phyloP scores from a whole-genome alignment of 1,140 invertebrate genomes.

The Pseudomyrmex concolor region DNA sequence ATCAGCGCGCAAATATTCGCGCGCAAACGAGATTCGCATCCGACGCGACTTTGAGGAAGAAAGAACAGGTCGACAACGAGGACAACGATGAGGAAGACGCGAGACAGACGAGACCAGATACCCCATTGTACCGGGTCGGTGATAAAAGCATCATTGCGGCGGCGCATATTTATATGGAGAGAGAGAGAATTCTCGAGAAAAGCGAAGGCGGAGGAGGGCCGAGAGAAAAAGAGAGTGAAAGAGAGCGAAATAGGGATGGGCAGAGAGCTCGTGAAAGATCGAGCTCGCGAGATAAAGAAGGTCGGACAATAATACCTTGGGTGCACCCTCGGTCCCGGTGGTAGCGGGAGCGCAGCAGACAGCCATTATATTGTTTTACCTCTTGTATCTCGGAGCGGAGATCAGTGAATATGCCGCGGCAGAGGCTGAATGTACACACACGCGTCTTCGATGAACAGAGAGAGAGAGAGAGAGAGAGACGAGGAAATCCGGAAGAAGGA shows the following conservation, averaged over 20 bases:
- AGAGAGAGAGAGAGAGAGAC: neutral
- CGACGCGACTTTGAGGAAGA: slow-evolving; percentile 16
- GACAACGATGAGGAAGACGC: slow-evolving; percentile 13
- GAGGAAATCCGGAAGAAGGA: slow-evolving; percentile 27
- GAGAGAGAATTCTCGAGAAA: slow-evolving; percentile 63
- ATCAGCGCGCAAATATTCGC: too few species aligned
- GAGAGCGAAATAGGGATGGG: slow-evolving; percentile 3
- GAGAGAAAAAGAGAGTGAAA: neutral
- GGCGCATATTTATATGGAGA: slow-evolving; percentile 55
- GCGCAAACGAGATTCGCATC: neutral
- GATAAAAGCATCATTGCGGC: slow-evolving; percentile 76
- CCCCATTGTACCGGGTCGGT: slow-evolving; percentile 73
- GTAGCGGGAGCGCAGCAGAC: slow-evolving; percentile 58
- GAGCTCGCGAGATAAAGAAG: slow-evolving; percentile 75
- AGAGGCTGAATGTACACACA: slow-evolving; percentile 16
- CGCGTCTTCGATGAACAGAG: slow-evolving; percentile 30
- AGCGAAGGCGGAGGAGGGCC: slow-evolving; percentile 2
- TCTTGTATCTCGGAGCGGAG: slow-evolving; percentile 68
- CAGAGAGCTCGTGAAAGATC: slow-evolving; percentile 60
- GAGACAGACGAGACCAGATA: slow-evolving; percentile 15
- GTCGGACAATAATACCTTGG: slow-evolving; percentile 74
- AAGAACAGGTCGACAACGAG: slow-evolving; percentile 36
- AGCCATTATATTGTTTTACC: slow-evolving; percentile 76
- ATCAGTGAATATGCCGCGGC: slow-evolving; percentile 58
- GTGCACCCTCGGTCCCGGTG: slow-evolving; percentile 63